Evolutionary conservation across 2,797 vertebrate genomes (phyloP).

Genomic region (Heliangelus exortis): DNA sequence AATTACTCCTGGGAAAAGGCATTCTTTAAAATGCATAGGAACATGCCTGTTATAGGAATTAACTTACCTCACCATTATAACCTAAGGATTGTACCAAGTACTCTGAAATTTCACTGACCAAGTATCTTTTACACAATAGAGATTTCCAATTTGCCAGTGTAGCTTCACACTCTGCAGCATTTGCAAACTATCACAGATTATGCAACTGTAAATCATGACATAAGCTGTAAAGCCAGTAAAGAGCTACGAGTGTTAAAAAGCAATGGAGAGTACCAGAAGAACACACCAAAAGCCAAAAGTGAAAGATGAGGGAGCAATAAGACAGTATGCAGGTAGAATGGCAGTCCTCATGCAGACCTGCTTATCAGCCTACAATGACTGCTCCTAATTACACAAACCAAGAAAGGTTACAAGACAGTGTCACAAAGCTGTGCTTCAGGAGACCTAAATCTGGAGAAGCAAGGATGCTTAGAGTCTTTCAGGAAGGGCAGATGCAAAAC

Average conservation of each 20-base stretch:
- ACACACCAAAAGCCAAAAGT: background rate
- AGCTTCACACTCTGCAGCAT: background rate
- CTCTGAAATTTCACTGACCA: background rate
- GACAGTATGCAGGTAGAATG: background rate
- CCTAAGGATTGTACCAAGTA: background rate
- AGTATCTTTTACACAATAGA: background rate
- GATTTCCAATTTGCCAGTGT: background rate
- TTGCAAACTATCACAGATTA: background rate
- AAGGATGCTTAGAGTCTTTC: background rate
- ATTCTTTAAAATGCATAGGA: background rate
- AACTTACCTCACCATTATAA: background rate
- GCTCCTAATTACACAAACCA: background rate
- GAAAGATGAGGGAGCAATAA: background rate
- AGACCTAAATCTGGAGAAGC: background rate
- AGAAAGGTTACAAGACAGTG: background rate
- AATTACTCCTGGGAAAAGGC: background rate
- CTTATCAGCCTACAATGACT: background rate
- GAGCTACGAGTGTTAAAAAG: background rate
- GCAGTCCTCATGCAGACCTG: rapidly evolving
- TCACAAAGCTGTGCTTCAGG: background rate
- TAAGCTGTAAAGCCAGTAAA: background rate
- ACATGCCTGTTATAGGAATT: background rate
- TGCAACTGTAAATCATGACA: background rate
- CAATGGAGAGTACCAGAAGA: background rate
- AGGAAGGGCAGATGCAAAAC: background rate